These are phyloP conservation scores for Hippopotamyrus pictus DNA, from an alignment of 2,797 vertebrate species.

Conservation along the genomic window DNA sequence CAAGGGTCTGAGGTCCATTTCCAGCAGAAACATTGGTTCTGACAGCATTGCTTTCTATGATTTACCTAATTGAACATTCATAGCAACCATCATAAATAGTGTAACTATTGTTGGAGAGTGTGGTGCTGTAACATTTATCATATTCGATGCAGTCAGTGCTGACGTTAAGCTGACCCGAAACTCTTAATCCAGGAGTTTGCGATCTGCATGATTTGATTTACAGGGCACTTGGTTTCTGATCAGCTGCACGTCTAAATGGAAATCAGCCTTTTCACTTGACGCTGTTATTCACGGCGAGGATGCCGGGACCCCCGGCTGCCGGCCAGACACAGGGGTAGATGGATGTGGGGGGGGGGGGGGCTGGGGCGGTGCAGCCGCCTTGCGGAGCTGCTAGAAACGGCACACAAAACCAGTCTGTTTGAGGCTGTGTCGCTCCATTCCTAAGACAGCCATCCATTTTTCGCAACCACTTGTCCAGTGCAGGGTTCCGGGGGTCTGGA, in stretches of 20 bases:
- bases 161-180: not conserved
- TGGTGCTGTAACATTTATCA: not conserved
- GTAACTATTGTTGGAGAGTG: not conserved
- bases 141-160: not conserved
- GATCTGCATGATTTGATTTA: not conserved
- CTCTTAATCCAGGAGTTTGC: not conserved
- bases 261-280: not conserved
- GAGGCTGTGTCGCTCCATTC: not conserved
- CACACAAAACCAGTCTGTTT: not conserved
- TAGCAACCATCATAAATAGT: not conserved
- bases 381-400: not conserved
- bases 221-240: not conserved
- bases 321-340: not conserved
- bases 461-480: not conserved
- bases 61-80: not conserved
- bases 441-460: not conserved
- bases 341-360: not conserved
- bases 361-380: not conserved
- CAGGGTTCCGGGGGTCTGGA: not conserved
- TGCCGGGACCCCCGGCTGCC: not conserved
- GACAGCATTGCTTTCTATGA: not conserved
- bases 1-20: not conserved
- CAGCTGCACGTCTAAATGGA: not conserved
- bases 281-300: not conserved
- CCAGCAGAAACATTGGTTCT: not conserved